Percentiles rank a stretch among this genome's conserved stretches.
Conservation (phyloP, 2,888 invertebrate genomes). For the Dioctria rufipes region DNA sequence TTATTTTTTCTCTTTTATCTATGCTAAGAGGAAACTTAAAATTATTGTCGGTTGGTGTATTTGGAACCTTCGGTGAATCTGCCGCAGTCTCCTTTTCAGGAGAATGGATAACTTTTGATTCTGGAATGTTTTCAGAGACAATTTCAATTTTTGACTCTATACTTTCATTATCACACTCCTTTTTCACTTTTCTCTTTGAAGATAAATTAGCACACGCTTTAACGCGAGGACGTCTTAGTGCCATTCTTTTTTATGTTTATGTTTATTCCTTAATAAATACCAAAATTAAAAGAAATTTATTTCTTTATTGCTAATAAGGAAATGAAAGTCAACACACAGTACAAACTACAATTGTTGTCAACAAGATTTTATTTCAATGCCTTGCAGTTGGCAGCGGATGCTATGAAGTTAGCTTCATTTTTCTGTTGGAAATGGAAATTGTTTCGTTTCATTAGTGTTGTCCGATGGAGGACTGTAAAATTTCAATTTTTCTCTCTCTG, state of each 20-base stretch:
- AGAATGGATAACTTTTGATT: not conserved
- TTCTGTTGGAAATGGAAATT: too few relatives aligned
- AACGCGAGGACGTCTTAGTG: slow-evolving; percentile 80
- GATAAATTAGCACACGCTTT: slow-evolving; percentile 80
- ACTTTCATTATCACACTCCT: not conserved
- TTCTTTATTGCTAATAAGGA: too few relatives aligned
- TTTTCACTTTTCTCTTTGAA: slow-evolving; percentile 61
- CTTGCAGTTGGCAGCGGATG: too few relatives aligned
- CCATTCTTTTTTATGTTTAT: slow-evolving; percentile 70
- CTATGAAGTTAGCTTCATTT: too few relatives aligned
- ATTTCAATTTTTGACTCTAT: not conserved
- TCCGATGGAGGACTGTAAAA: too few relatives aligned
- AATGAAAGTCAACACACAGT: too few relatives aligned
- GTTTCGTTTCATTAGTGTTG: too few relatives aligned
- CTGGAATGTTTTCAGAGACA: not conserved
- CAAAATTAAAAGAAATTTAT: too few relatives aligned
- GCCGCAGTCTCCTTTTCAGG: not conserved
- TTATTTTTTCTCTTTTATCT: not conserved
- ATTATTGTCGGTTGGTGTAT: slow-evolving; percentile 37
- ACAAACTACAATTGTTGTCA: too few relatives aligned
- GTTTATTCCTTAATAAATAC: too few relatives aligned
- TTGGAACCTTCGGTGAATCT: not conserved
- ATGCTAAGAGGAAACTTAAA: slow-evolving; percentile 65
- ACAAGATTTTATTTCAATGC: too few relatives aligned
- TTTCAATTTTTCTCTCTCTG: too few relatives aligned